Evolutionary conservation across 2,888 invertebrate genomes (phyloP).

Genomic region (Metalampra italica): DNA sequence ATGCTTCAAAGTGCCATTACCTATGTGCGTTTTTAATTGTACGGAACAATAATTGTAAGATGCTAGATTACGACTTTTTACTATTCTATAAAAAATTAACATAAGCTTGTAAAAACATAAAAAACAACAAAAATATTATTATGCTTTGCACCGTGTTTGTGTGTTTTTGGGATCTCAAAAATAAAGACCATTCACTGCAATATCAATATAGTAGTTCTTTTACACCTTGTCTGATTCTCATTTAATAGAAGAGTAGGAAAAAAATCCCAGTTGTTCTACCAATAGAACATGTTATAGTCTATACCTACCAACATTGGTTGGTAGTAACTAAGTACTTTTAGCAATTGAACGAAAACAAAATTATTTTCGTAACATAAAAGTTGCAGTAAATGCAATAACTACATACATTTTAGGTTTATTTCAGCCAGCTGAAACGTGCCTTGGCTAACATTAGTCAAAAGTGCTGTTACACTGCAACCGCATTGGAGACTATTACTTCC

Average conservation of each 20-base stretch:
- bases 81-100: constrained; percentile 1
- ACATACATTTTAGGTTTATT: no score
- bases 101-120: constrained; percentile 2
- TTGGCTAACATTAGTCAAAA: constrained; percentile 19
- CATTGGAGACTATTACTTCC: no score
- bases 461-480: no score
- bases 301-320: no score
- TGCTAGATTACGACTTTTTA: constrained; percentile 21
- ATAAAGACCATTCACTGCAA: constrained; percentile 67
- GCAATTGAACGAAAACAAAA: no score
- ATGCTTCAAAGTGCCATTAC: constrained; percentile 70
- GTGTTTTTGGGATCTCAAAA: constrained; percentile 79
- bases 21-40: constrained; percentile 26
- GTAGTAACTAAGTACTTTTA: no score
- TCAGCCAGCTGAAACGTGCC: constrained; percentile 29
- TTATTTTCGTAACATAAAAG: no score
- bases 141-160: constrained; percentile 66
- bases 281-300: no score
- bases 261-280: no score
- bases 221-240: background rate
- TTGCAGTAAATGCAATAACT: no score
- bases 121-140: constrained; percentile 19
- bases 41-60: constrained; percentile 22
- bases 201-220: background rate
- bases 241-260: no score